Conservation (phyloP, 2,888 invertebrate genomes). For the Fragum whitleyi region DNA sequence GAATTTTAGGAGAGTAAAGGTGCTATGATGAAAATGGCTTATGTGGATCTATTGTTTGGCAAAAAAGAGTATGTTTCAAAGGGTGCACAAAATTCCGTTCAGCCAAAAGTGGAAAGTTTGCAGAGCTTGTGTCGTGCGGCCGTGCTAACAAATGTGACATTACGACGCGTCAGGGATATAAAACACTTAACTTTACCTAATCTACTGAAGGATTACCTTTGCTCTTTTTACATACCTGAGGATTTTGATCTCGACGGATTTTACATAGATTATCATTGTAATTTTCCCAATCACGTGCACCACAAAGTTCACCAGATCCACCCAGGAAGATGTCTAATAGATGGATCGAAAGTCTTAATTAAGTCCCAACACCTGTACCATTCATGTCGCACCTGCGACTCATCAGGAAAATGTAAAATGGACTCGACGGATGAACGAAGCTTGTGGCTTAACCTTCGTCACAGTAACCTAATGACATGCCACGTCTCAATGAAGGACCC, state of each 20-base stretch:
- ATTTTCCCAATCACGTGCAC: conserved; percentile 77
- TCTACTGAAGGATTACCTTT: conserved; percentile 72
- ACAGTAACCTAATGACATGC: conserved; percentile 77
- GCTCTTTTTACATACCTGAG: conserved; percentile 76
- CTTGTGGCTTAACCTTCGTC: conserved; percentile 75
- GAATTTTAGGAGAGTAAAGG: background rate
- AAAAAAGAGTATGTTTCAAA: conserved; percentile 11
- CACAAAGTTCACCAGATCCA: conserved; percentile 76
- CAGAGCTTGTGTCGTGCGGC: conserved; percentile 76
- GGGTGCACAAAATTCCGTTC: background rate
- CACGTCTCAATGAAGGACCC: conserved; percentile 72
- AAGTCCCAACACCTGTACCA: conserved; percentile 70
- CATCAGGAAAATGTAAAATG: conserved; percentile 65
- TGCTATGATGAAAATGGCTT: background rate
- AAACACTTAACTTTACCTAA: conserved; percentile 75
- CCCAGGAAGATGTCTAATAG: conserved; percentile 71
- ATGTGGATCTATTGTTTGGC: conserved; percentile 19
- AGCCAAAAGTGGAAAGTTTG: conserved; percentile 64
- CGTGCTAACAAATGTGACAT: conserved; percentile 73
- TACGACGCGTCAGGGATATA: conserved; percentile 72
- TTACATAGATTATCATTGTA: conserved; percentile 77
- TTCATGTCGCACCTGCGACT: conserved; percentile 67
- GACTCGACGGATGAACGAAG: conserved; percentile 67
- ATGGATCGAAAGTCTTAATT: conserved; percentile 72
- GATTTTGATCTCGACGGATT: conserved; percentile 79